A percentile compares a stretch with the other conserved stretches of the same genome.
Evolutionary conservation across 2,797 vertebrate genomes (phyloP).

Genomic region (Diplodus sargus): DNA sequence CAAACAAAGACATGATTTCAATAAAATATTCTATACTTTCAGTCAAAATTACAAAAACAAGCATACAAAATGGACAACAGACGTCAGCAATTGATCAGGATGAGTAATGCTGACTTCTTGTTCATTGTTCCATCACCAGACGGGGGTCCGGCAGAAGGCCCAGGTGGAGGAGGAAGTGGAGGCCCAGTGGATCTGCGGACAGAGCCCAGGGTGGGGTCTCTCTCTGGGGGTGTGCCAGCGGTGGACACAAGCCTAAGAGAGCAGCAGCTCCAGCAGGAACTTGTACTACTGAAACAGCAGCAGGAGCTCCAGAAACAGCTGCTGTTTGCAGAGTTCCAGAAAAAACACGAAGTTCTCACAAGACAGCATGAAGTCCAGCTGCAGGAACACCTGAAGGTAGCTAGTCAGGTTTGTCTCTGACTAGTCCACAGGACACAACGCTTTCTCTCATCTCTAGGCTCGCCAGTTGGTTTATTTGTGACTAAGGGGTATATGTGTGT

Average conservation of each 20-base stretch:
- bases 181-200: constrained; percentile 90
- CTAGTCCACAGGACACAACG: not conserved
- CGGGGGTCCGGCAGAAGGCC: constrained; percentile 71
- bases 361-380: constrained; percentile 96
- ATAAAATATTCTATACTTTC: too few relatives aligned
- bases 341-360: constrained; percentile 95
- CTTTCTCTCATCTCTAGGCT: not conserved
- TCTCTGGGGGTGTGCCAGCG: constrained; percentile 54
- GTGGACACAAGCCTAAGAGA: constrained; percentile 89
- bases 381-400: constrained; percentile 96
- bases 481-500: not conserved
- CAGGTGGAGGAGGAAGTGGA: constrained; percentile 80
- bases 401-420: not conserved
- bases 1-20: not conserved
- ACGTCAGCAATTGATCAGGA: not conserved
- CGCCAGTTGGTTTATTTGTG: not conserved
- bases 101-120: not conserved
- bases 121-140: constrained; percentile 37
- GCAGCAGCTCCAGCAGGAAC: constrained; percentile 95
- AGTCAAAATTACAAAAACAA: not conserved
- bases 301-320: constrained; percentile 97
- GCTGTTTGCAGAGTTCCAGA: constrained; percentile 97
- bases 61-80: not conserved
- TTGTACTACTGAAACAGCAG: constrained; percentile 94
- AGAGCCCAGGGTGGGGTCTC: constrained; percentile 79